These are phyloP conservation scores for Nemotelus pantherinus DNA, from an alignment of 2,888 invertebrate species.

Conservation along the genomic window DNA sequence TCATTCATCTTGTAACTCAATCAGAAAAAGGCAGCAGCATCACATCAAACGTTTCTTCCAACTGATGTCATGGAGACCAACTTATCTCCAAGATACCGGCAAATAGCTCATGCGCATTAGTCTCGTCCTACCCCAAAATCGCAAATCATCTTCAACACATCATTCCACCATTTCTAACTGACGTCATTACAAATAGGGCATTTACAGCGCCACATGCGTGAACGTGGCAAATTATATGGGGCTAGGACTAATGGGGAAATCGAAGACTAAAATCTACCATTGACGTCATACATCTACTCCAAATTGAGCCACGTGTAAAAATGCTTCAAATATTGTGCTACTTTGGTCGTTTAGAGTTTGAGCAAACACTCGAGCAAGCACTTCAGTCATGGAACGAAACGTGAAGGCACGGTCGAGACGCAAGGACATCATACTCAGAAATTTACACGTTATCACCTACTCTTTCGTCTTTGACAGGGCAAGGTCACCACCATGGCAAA, in stretches of 20 bases:
- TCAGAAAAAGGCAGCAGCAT: neutral
- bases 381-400: neutral
- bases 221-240: neutral
- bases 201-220: conserved; percentile 18
- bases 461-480: too few species aligned
- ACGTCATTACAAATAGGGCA: conserved; percentile 24
- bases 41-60: neutral
- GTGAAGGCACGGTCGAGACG: neutral
- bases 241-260: neutral
- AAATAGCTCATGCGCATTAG: conserved; percentile 2
- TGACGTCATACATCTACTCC: conserved; percentile 27
- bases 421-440: neutral
- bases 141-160: conserved; percentile 6
- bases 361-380: neutral
- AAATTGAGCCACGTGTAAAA: conserved; percentile 18
- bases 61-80: conserved; percentile 24
- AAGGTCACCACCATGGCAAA: too few species aligned
- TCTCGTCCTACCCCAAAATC: neutral
- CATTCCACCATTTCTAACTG: neutral
- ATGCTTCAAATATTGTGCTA: neutral
- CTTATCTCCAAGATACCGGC: conserved; percentile 2
- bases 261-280: conserved; percentile 5
- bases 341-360: neutral
- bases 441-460: too few species aligned
- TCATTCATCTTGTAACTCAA: neutral